These are phyloP conservation scores for Plusia festucae DNA, from an alignment of 2,888 invertebrate genomes.

Conservation along the genomic window DNA sequence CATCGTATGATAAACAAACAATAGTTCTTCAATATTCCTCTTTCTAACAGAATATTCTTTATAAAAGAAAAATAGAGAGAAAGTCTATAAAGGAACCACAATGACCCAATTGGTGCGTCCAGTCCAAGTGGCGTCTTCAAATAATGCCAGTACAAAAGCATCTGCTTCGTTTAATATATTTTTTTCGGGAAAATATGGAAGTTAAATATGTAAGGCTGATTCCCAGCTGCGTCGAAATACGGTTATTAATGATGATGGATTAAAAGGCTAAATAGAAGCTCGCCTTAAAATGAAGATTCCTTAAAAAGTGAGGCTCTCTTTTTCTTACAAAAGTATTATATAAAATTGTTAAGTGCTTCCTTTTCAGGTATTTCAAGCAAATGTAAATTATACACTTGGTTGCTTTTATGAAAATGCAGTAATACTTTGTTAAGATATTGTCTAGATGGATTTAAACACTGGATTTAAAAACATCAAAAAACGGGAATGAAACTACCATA, in stretches of 20 bases:
- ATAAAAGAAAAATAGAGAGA: conserved; percentile 8
- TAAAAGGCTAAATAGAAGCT: neutral
- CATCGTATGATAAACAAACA: neutral
- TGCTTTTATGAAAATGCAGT: neutral
- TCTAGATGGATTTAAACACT: too few relatives aligned
- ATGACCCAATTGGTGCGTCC: conserved; percentile 24
- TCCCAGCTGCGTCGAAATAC: neutral
- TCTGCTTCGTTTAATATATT: neutral
- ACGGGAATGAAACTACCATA: too few relatives aligned
- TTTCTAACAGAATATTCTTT: conserved; percentile 13
- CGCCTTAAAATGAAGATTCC: neutral
- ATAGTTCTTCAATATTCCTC: neutral
- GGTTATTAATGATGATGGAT: conserved; percentile 5
- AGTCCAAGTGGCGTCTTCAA: conserved; percentile 20
- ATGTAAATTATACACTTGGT: too few relatives aligned
- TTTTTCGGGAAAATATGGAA: neutral
- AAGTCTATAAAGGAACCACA: conserved; percentile 27
- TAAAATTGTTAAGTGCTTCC: neutral
- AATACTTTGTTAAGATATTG: neutral
- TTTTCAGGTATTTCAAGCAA: neutral
- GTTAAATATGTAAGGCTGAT: neutral
- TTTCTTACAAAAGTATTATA: neutral
- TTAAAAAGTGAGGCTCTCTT: neutral
- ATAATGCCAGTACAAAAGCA: neutral
- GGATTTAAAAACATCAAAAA: too few relatives aligned